Evolutionary conservation across 2,113 vertebrate species (phyloP).

Genomic region (Zosterops borbonicus): DNA sequence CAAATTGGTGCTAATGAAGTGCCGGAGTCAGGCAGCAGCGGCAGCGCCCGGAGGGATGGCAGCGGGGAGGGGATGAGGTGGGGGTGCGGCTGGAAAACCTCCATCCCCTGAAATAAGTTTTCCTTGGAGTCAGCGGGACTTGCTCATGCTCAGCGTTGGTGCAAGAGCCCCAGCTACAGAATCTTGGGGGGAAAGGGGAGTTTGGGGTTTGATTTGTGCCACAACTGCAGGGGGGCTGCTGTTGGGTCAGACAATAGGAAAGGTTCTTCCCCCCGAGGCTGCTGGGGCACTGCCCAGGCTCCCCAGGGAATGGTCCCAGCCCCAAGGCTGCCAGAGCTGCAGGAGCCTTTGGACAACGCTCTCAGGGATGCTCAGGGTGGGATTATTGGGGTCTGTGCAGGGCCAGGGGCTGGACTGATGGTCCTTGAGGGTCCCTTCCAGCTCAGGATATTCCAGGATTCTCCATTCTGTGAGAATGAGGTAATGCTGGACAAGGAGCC

Average conservation of each 20-base stretch:
- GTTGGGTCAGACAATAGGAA: not conserved
- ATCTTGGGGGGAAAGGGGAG: not conserved
- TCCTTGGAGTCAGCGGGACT: not conserved
- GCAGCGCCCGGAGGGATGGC: constrained; percentile 2
- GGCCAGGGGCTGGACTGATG: fast-evolving
- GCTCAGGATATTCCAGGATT: not conserved
- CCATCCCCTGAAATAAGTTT: not conserved
- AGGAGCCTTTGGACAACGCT: not conserved
- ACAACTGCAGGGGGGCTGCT: fast-evolving
- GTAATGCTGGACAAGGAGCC: not conserved
- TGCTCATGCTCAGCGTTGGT: fast-evolving
- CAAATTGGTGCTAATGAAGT: constrained; percentile 73
- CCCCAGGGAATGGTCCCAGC: not conserved
- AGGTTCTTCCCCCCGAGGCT: not conserved
- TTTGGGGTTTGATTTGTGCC: not conserved
- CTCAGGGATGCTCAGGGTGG: not conserved
- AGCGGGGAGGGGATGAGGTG: not conserved
- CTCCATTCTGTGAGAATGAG: not conserved
- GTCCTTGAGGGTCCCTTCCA: fast-evolving
- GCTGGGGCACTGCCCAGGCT: not conserved
- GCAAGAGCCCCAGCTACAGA: not conserved
- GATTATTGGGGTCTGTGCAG: not conserved
- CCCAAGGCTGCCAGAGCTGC: not conserved
- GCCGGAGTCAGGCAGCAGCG: not conserved
- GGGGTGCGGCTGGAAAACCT: not conserved